Evolutionary conservation across 2,888 invertebrate species (phyloP), one percentile per base, ranked within the genome.

Genomic region (Corbicula japonica): DNA sequence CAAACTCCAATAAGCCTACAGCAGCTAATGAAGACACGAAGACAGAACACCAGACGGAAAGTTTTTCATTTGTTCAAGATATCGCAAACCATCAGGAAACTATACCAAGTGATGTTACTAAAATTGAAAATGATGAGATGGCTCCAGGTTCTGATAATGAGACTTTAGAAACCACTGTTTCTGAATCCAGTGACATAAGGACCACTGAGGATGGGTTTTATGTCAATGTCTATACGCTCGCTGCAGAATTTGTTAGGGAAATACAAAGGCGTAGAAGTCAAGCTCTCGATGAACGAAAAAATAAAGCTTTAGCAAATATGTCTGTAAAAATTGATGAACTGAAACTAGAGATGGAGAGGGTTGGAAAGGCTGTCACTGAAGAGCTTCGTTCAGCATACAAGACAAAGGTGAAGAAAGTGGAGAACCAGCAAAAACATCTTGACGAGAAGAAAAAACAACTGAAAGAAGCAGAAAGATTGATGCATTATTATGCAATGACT

Each of bases 371-470:
- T 2, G 78, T 85, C 3, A 69, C 66, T 10, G 68, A 68, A 21
- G 85, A 87, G 35, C 68, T 87, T 28, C 44, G 78, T 32, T 72
- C 56, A 1, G 85, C 87, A 2, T 85, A 78, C 52, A 50, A 65
- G 26, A 71, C 56, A 30, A 87, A 85, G 63, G 41, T 63, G 50
- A 71, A 78, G n/a, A 85, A 78, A 41, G 69, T 73, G 0, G 73
- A 69, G n/a, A 82, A 72, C 5, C 82, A 86, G 28, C 69, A 56
- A n/a, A 80, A 83, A 26, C 56, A 62, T 26, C 30, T 80, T 23
- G 80, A 85, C 18, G 72, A 75, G 10, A 70, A 73, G 10, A 68
- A 76, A 21, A 38, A 71, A 21, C 50, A 80, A 30, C 63, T 80
- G 30, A 63, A 76, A 35, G 68, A 74, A 12, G 52, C 76, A 15